Percentiles rank a stretch among this genome's conserved stretches.
These are phyloP conservation scores for Malacosoma neustria DNA, from an alignment of 2,888 invertebrate species.

Conservation along the genomic window DNA sequence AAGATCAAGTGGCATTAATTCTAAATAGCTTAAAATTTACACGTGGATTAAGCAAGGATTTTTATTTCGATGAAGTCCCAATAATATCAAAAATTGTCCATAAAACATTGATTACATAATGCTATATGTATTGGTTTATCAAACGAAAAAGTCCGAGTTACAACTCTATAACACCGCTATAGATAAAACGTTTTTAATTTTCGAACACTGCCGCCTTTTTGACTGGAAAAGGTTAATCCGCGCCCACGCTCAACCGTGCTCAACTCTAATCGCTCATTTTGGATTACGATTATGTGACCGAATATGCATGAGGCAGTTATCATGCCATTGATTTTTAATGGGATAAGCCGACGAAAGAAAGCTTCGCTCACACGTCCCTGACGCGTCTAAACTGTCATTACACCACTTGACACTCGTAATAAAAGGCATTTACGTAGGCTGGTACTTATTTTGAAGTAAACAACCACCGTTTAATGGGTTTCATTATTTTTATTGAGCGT, in stretches of 20 bases:
- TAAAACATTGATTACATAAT: too few relatives aligned
- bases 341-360: constrained; percentile 44
- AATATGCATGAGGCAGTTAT: constrained; percentile 59
- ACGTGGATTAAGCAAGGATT: too few relatives aligned
- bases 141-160: too few relatives aligned
- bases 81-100: too few relatives aligned
- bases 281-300: constrained; percentile 57
- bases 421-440: not conserved
- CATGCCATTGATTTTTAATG: constrained; percentile 55
- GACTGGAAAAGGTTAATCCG: constrained; percentile 51
- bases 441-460: not conserved
- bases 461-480: not conserved
- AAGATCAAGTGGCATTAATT: too few relatives aligned
- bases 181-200: constrained; percentile 49
- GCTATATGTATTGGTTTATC: too few relatives aligned
- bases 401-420: not conserved
- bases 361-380: constrained; percentile 11
- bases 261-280: constrained; percentile 59
- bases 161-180: constrained; percentile 44
- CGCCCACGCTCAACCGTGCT: constrained; percentile 31
- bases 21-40: too few relatives aligned
- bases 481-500: not conserved
- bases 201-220: too few relatives aligned
- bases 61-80: too few relatives aligned
- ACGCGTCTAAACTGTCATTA: not conserved